A percentile compares a stretch with the other conserved stretches of the same genome.
These are phyloP conservation scores for Apteryx mantelli DNA, from an alignment of 2,113 vertebrate genomes.

Conservation along the genomic window DNA sequence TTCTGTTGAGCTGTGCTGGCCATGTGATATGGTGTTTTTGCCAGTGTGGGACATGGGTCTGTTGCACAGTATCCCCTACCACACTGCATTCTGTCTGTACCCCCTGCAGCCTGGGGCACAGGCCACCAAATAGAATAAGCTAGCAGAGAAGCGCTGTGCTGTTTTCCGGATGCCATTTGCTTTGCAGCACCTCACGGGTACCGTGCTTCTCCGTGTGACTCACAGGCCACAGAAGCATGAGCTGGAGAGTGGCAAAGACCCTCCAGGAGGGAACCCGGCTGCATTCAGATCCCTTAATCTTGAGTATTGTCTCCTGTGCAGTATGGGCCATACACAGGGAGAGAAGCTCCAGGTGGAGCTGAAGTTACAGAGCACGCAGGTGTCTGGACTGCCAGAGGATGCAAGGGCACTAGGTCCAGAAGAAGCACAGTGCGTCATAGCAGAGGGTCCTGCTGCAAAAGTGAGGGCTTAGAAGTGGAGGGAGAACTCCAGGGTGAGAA, in stretches of 20 bases:
- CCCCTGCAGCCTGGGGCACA: not conserved
- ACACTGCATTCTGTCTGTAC: rapidly evolving
- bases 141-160: not conserved
- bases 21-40: not conserved
- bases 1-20: not conserved
- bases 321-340: not conserved
- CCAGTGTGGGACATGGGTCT: rapidly evolving
- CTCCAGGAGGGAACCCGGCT: not conserved
- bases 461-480: not conserved
- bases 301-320: not conserved
- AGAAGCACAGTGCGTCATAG: not conserved
- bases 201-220: not conserved
- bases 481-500: not conserved
- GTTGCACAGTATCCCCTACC: not conserved
- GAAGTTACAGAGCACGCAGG: not conserved
- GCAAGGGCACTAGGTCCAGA: not conserved
- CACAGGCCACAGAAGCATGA: not conserved
- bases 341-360: not conserved
- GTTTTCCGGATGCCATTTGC: not conserved
- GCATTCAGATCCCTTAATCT: not conserved
- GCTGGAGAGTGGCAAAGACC: not conserved
- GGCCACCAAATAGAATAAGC: not conserved
- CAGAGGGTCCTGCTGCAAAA: too few relatives aligned
- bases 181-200: not conserved
- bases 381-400: not conserved